phyloP scores from a whole-genome alignment of 2,113 vertebrate species.

The Hippocampus abdominalis region DNA sequence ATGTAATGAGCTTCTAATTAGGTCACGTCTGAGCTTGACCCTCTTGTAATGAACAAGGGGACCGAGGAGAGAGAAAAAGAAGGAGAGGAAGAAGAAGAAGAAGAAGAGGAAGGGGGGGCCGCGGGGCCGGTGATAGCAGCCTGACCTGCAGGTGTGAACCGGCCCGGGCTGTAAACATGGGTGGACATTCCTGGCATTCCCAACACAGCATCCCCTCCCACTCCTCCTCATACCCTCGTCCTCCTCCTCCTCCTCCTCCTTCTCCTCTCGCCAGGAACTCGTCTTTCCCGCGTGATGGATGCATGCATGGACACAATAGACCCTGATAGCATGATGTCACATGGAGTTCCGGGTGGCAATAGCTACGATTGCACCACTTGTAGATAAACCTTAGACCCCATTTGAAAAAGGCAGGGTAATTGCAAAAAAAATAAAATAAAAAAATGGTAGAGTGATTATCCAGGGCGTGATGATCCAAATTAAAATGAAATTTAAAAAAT shows the following conservation, averaged over 20 bases:
- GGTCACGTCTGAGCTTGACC: slow-evolving; percentile 80
- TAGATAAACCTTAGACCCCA: neutral
- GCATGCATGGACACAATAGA: slow-evolving; percentile 67
- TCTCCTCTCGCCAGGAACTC: slow-evolving; percentile 62
- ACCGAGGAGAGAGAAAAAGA: slow-evolving; percentile 32
- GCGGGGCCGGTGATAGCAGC: slow-evolving; percentile 72
- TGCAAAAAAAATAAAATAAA: neutral
- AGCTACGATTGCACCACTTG: neutral
- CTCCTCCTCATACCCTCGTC: slow-evolving; percentile 32
- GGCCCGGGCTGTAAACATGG: slow-evolving; percentile 74
- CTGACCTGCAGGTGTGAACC: slow-evolving; percentile 82
- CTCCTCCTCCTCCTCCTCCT: slow-evolving; percentile 41
- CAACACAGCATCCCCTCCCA: slow-evolving; percentile 71
- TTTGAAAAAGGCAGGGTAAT: neutral
- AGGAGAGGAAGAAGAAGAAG: slow-evolving; percentile 27
- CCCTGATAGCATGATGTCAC: slow-evolving; percentile 57
- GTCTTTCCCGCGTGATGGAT: slow-evolving; percentile 42
- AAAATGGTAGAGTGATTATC: too few species aligned
- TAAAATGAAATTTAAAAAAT: too few species aligned
- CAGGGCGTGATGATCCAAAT: too few species aligned
- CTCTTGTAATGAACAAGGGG: slow-evolving; percentile 76
- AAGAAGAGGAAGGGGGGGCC: slow-evolving; percentile 58
- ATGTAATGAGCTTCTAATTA: slow-evolving; percentile 85
- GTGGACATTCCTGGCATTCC: slow-evolving; percentile 79
- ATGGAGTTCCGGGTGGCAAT: slow-evolving; percentile 45